These are phyloP conservation scores for Sebastolobus altivelis DNA, from an alignment of 2,797 vertebrate species.

Conservation along the genomic window DNA sequence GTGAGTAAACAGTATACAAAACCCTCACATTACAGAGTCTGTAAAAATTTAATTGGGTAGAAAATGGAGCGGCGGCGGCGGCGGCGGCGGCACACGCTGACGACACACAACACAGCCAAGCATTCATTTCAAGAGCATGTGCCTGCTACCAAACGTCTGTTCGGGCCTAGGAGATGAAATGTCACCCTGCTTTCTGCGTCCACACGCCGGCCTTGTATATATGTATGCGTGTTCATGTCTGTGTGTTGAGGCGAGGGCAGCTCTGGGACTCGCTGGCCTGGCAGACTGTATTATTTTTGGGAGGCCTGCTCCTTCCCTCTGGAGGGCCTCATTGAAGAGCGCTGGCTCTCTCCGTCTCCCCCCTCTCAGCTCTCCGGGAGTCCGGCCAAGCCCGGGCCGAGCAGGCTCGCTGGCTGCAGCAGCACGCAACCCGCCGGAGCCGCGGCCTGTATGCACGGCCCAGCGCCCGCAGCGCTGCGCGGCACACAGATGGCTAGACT, in stretches of 20 bases:
- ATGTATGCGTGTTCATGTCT: constrained; percentile 35
- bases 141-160: constrained; percentile 30
- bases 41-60: constrained; percentile 19
- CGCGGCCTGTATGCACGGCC: constrained; percentile 53
- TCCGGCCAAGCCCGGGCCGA: constrained; percentile 75
- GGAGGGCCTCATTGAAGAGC: constrained; percentile 85
- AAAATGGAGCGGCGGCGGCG: constrained; percentile 15
- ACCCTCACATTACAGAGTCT: constrained; percentile 13
- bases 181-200: not conserved
- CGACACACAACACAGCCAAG: constrained; percentile 26
- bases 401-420: constrained; percentile 59
- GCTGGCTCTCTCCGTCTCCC: constrained; percentile 72
- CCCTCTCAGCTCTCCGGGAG: constrained; percentile 82
- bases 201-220: constrained; percentile 15
- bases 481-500: constrained; percentile 69
- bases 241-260: constrained; percentile 36
- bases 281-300: constrained; percentile 86
- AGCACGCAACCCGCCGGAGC: constrained; percentile 57
- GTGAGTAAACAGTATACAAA: constrained; percentile 34
- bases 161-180: constrained; percentile 22
- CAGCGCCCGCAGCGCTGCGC: constrained; percentile 55
- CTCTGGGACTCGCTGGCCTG: constrained; percentile 66
- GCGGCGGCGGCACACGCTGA: constrained; percentile 13
- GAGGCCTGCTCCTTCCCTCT: constrained; percentile 83
- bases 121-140: constrained; percentile 39